phyloP scores from a whole-genome alignment of 2,888 invertebrate species.

The Augiades crinisus region DNA sequence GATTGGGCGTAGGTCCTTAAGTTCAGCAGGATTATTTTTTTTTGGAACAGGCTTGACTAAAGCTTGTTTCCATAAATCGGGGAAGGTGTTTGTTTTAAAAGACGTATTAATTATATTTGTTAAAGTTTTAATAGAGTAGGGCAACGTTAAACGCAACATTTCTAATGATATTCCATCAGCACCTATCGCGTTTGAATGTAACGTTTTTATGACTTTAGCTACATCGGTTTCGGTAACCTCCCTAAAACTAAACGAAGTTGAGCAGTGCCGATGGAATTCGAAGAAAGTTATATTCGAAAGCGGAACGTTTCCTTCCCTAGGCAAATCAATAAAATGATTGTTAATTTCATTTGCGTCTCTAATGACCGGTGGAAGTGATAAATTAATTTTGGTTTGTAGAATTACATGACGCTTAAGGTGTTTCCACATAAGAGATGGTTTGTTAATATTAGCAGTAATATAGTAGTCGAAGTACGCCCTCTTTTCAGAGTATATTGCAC shows the following conservation, averaged over 20 bases:
- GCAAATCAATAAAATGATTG: background rate
- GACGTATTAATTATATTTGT: background rate
- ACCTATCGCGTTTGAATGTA: background rate
- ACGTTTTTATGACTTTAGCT: background rate
- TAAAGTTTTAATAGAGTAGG: too few species aligned
- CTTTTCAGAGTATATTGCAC: background rate
- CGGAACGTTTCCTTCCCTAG: background rate
- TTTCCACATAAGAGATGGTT: background rate
- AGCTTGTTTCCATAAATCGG: background rate
- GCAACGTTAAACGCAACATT: too few species aligned
- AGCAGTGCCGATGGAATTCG: background rate
- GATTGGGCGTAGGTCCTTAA: background rate
- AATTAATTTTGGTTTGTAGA: conserved; percentile 37
- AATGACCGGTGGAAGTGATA: background rate
- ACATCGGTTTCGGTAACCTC: background rate
- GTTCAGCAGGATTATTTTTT: background rate
- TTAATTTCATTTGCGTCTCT: background rate
- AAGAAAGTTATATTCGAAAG: background rate
- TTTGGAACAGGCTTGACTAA: too few species aligned
- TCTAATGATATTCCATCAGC: background rate
- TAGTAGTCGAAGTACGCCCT: background rate
- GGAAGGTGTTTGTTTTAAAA: background rate
- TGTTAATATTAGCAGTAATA: background rate
- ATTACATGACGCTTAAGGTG: background rate
- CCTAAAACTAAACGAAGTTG: background rate